These are phyloP conservation scores for Drosophila mojavensis DNA, from an alignment of 1,140 invertebrate species.

Conservation along the genomic window DNA sequence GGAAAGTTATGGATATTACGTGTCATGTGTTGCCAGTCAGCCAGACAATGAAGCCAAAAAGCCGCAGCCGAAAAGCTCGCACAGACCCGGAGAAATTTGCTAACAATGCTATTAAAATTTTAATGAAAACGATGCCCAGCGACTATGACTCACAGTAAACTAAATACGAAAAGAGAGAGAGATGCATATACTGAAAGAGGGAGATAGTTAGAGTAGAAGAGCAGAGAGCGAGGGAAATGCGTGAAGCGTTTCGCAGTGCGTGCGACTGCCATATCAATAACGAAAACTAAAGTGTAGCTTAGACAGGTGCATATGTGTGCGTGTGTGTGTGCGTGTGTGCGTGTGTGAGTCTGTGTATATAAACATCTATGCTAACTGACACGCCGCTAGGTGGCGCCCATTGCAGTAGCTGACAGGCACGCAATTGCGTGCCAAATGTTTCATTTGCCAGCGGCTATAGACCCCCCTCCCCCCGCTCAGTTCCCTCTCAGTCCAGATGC, in stretches of 20 bases:
- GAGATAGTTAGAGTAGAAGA: not conserved
- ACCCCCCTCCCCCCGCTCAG: no score
- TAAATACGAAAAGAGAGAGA: not conserved
- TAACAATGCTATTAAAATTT: slow-evolving; percentile 74
- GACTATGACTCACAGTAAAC: slow-evolving; percentile 59
- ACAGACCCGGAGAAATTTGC: slow-evolving; percentile 18
- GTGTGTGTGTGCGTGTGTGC: not conserved
- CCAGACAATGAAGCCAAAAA: slow-evolving; percentile 4
- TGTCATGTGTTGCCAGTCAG: slow-evolving; percentile 25
- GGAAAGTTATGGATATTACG: slow-evolving; percentile 70
- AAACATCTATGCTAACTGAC: slow-evolving; percentile 68
- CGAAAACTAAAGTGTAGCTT: slow-evolving; percentile 39
- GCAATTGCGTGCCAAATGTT: slow-evolving; percentile 43
- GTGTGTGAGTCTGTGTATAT: slow-evolving; percentile 40
- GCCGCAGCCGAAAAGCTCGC: slow-evolving; percentile 3
- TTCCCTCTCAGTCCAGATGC: no score
- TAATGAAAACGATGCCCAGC: slow-evolving; percentile 75
- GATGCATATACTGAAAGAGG: not conserved
- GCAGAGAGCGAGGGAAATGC: slow-evolving; percentile 21
- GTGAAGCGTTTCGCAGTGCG: slow-evolving; percentile 53
- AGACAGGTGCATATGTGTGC: slow-evolving; percentile 29
- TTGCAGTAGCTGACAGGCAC: slow-evolving; percentile 38
- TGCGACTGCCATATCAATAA: slow-evolving; percentile 80
- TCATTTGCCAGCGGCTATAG: not conserved
- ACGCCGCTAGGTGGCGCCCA: slow-evolving; percentile 46